Conservation (phyloP, 2,797 vertebrate genomes). For the Coregonus ussuriensis region DNA sequence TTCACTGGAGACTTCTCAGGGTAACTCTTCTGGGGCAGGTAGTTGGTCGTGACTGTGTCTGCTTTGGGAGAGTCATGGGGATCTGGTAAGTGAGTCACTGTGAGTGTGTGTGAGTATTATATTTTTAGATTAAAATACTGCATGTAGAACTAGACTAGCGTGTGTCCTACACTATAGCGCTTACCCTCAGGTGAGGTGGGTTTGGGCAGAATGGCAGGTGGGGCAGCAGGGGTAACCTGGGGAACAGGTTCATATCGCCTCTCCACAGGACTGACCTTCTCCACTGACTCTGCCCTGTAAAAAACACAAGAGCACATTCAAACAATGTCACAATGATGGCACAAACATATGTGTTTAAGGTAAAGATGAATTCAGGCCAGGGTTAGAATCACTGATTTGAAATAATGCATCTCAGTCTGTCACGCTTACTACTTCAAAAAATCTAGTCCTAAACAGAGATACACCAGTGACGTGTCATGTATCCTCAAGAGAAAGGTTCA, state of each 20-base stretch:
- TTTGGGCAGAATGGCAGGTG: conserved; percentile 85
- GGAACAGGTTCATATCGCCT: conserved; percentile 85
- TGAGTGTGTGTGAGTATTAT: conserved; percentile 14
- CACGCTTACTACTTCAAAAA: neutral
- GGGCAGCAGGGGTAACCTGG: conserved; percentile 79
- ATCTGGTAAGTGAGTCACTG: conserved; percentile 68
- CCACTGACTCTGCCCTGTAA: conserved; percentile 83
- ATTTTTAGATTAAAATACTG: too few species aligned
- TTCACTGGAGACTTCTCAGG: conserved; percentile 89
- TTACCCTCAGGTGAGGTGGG: conserved; percentile 78
- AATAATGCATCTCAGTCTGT: neutral
- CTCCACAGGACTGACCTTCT: conserved; percentile 81
- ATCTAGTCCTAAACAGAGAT: neutral
- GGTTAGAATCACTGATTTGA: neutral
- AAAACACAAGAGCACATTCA: conserved; percentile 15
- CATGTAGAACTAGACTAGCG: neutral
- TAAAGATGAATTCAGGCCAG: neutral
- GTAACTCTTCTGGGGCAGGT: conserved; percentile 90
- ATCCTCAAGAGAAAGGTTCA: neutral
- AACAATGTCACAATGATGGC: neutral
- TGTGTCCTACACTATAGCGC: conserved; percentile 46
- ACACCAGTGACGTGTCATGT: neutral
- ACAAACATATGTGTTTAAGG: neutral
- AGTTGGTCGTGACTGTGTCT: conserved; percentile 86
- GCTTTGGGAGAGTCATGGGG: conserved; percentile 64